A percentile compares a stretch with the other conserved stretches of the same genome.
Evolutionary conservation across 2,113 vertebrate genomes (phyloP).

Genomic region (Columba janthina): DNA sequence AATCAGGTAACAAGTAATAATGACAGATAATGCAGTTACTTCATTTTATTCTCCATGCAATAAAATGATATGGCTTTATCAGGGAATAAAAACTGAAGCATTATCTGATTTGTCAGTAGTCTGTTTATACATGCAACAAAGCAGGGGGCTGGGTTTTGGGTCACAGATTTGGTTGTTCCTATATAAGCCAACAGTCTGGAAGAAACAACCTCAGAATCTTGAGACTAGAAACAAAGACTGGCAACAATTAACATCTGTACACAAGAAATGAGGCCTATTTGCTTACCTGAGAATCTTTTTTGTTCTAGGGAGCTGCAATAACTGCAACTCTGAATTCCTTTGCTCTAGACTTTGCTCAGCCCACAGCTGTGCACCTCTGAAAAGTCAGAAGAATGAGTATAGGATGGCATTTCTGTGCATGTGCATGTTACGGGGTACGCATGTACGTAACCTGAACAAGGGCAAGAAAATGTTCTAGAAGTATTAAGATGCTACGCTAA

Average conservation of each 20-base stretch:
- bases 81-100: neutral
- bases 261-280: neutral
- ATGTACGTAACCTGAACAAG: neutral
- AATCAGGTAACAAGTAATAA: conserved; percentile 59
- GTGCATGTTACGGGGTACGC: too few species aligned
- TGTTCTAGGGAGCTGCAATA: neutral
- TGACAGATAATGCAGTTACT: conserved; percentile 19
- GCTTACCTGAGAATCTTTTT: neutral
- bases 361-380: neutral
- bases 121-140: neutral
- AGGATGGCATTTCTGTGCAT: neutral
- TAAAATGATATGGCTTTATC: neutral
- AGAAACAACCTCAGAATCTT: neutral
- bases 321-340: neutral
- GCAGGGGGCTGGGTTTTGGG: accelerated
- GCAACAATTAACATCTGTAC: neutral
- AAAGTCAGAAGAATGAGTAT: neutral
- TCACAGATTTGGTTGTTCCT: neutral
- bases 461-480: neutral
- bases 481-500: neutral
- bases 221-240: neutral
- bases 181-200: neutral
- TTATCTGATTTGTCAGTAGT: neutral
- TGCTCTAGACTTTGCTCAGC: neutral
- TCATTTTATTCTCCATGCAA: conserved; percentile 17